Percentiles rank a stretch among this genome's conserved stretches.
phyloP scores from a whole-genome alignment of 1,140 invertebrate genomes.

The Lasioglossum baleicum region DNA sequence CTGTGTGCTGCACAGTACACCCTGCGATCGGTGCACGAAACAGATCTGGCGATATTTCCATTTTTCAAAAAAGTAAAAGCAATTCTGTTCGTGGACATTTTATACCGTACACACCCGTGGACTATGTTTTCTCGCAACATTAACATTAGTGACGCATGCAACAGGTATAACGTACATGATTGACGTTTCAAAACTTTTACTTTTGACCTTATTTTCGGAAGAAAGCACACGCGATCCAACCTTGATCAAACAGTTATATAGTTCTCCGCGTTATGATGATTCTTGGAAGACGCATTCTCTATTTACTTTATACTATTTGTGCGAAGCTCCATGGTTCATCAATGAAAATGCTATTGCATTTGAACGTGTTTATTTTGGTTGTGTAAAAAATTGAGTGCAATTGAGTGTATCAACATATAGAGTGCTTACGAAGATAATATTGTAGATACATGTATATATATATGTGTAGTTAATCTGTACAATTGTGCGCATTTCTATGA shows the following conservation, averaged over 20 bases:
- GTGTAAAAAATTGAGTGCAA: not conserved
- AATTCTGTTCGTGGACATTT: constrained; percentile 69
- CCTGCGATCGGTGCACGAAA: constrained; percentile 57
- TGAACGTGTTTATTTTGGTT: not conserved
- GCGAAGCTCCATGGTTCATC: not conserved
- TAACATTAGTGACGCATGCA: constrained; percentile 43
- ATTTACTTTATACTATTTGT: not conserved
- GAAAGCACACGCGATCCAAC: constrained; percentile 8
- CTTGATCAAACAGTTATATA: not conserved
- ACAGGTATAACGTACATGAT: constrained; percentile 41
- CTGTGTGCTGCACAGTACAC: constrained; percentile 36
- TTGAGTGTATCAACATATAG: not conserved
- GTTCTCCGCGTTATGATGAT: too few relatives aligned
- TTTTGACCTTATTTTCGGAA: constrained; percentile 76
- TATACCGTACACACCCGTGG: constrained; percentile 12
- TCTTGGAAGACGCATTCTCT: not conserved
- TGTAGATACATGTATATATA: not conserved
- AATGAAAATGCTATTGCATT: not conserved
- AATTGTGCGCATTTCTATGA: too few relatives aligned
- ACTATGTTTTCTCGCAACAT: constrained; percentile 22
- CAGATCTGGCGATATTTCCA: constrained; percentile 48
- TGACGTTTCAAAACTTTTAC: constrained; percentile 73
- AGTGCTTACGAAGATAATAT: not conserved
- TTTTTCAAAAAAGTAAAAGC: constrained; percentile 60
- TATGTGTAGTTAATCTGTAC: not conserved